Evolutionary conservation across 2,888 invertebrate species (phyloP).

Genomic region (Eumacrocentrus americanus): DNA sequence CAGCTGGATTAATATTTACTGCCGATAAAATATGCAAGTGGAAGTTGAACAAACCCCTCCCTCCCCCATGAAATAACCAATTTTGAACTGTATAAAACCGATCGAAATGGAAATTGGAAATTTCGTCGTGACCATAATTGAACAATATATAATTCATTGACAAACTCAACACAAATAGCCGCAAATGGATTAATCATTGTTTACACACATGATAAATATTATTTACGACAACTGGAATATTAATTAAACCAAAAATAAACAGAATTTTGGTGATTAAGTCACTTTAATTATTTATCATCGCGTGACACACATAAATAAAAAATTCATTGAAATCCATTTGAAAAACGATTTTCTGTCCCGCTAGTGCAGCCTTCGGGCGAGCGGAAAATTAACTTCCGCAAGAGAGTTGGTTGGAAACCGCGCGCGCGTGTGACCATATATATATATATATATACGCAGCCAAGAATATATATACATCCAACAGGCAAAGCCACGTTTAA

Average conservation of each 20-base stretch:
- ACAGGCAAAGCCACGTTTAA: slow-evolving; percentile 22
- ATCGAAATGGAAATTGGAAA: no score
- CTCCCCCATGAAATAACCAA: not conserved
- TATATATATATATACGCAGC: not conserved
- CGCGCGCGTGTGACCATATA: not conserved
- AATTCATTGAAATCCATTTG: not conserved
- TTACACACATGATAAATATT: no score
- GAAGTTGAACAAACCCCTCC: not conserved
- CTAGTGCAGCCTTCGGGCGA: not conserved
- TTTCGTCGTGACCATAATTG: no score
- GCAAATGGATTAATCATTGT: no score
- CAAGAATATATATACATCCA: not conserved
- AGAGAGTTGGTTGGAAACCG: slow-evolving; percentile 15
- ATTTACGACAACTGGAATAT: no score
- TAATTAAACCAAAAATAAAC: no score
- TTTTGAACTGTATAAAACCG: no score
- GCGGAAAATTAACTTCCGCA: slow-evolving; percentile 25
- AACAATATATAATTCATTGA: not conserved
- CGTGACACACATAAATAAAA: not conserved
- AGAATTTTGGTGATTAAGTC: no score
- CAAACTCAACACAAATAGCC: not conserved
- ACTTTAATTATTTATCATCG: not conserved
- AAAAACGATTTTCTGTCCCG: not conserved
- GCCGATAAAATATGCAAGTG: slow-evolving; percentile 5
- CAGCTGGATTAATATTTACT: slow-evolving; percentile 16